Conservation (phyloP, 2,888 invertebrate species). For the Boloria euphrosyne region DNA sequence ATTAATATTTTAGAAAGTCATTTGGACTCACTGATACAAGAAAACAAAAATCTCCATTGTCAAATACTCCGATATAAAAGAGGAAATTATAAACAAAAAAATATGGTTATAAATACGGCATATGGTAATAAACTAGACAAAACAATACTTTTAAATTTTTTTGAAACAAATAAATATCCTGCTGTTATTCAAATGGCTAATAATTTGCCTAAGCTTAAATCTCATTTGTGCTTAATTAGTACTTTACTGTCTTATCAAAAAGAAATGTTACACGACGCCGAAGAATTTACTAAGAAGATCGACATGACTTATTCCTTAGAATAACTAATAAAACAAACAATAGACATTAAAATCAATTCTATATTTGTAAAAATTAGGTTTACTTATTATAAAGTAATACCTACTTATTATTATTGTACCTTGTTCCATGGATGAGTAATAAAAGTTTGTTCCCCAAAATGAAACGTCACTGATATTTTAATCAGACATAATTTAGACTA, state of each 20-base stretch:
- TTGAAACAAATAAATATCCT: background rate
- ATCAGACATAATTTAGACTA: too few species aligned
- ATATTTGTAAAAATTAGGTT: too few species aligned
- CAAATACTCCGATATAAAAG: background rate
- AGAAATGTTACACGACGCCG: constrained; percentile 14
- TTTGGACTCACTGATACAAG: constrained; percentile 47
- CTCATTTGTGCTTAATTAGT: constrained; percentile 15
- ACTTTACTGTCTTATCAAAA: constrained; percentile 18
- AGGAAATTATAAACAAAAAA: constrained; percentile 15
- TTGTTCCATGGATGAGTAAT: too few species aligned
- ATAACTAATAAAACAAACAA: background rate
- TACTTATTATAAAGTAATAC: too few species aligned
- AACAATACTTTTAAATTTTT: constrained; percentile 36
- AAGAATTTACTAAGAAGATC: constrained; percentile 20
- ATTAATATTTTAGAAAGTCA: constrained; percentile 54
- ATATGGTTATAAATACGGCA: background rate
- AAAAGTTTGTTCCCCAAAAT: too few species aligned
- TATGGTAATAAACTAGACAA: background rate
- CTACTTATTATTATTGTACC: too few species aligned
- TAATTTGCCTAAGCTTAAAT: background rate
- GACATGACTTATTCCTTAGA: background rate
- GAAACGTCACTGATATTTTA: background rate
- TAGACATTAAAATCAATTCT: background rate
- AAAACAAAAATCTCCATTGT: constrained; percentile 49
- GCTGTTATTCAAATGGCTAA: background rate